These are phyloP conservation scores for Oegoconia quadripuncta DNA, from an alignment of 2,888 invertebrate species.

Conservation along the genomic window DNA sequence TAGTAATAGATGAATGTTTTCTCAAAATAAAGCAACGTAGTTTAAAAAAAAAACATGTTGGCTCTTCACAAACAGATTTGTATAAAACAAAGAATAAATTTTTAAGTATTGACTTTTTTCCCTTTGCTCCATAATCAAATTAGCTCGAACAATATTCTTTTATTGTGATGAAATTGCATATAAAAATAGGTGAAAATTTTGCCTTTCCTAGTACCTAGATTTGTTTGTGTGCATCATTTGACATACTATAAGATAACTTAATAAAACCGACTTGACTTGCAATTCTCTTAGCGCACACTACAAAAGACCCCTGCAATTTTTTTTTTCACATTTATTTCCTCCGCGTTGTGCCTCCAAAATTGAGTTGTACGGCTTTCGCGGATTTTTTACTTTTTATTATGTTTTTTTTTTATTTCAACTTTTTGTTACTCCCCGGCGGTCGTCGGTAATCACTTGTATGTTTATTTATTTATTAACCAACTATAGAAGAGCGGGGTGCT, in stretches of 20 bases:
- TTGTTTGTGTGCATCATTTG: neutral
- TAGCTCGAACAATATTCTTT: too few relatives aligned
- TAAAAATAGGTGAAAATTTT: too few relatives aligned
- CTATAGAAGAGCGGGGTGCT: constrained; percentile 21
- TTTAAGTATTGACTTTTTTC: too few relatives aligned
- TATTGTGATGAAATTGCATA: too few relatives aligned
- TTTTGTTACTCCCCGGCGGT: constrained; percentile 67
- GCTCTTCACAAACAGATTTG: too few relatives aligned
- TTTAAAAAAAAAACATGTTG: too few relatives aligned
- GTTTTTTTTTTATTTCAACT: constrained; percentile 48
- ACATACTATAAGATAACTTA: neutral
- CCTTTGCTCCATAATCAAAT: too few relatives aligned
- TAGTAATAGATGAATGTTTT: too few relatives aligned
- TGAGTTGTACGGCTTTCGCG: constrained; percentile 73
- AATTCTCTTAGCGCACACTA: constrained; percentile 31
- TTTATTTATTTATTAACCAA: constrained; percentile 68
- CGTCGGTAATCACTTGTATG: constrained; percentile 64
- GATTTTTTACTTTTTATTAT: constrained; percentile 40
- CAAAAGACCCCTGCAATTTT: constrained; percentile 47
- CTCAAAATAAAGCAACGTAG: too few relatives aligned
- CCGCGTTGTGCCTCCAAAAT: constrained; percentile 72
- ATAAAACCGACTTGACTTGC: neutral
- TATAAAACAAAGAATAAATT: too few relatives aligned
- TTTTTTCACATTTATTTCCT: constrained; percentile 64
- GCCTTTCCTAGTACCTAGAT: neutral